A percentile compares a stretch with the other conserved stretches of the same genome.
Conservation (phyloP, 2,888 invertebrate species). For the Dorcus parallelipipedus region DNA sequence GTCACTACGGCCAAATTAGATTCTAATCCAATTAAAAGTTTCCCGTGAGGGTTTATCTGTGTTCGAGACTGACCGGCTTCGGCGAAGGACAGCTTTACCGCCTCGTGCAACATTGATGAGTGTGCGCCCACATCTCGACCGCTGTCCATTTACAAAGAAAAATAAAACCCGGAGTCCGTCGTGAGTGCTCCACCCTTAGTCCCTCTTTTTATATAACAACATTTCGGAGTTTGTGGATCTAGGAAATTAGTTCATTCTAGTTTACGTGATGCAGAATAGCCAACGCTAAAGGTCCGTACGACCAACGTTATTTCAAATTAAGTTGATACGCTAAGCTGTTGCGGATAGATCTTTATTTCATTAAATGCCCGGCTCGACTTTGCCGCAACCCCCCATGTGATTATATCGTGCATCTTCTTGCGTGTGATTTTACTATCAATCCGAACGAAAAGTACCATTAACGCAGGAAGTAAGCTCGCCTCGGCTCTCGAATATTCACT, state of each 20-base stretch:
- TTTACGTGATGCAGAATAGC: conserved; percentile 20
- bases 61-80: conserved; percentile 31
- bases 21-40: conserved; percentile 54
- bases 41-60: conserved; percentile 40
- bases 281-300: conserved; percentile 9
- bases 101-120: conserved; percentile 43
- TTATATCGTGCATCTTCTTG: conserved; percentile 30
- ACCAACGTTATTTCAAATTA: conserved; percentile 19
- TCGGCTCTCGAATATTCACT: conserved; percentile 30
- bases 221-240: conserved; percentile 11
- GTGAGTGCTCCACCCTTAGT: conserved; percentile 1
- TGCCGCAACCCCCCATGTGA: background rate
- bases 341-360: conserved; percentile 4
- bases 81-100: conserved; percentile 27
- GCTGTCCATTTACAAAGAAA: conserved; percentile 29
- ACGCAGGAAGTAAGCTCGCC: conserved; percentile 30
- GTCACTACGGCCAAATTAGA: conserved; percentile 51
- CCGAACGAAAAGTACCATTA: conserved; percentile 33
- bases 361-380: too few species aligned
- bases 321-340: conserved; percentile 9
- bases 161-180: conserved; percentile 27
- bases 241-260: conserved; percentile 26
- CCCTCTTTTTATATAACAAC: conserved; percentile 14
- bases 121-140: conserved; percentile 30
- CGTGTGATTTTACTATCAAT: conserved; percentile 37